These are phyloP conservation scores for Marcusenius ussheri DNA, from an alignment of 2,113 vertebrate genomes.

Conservation along the genomic window DNA sequence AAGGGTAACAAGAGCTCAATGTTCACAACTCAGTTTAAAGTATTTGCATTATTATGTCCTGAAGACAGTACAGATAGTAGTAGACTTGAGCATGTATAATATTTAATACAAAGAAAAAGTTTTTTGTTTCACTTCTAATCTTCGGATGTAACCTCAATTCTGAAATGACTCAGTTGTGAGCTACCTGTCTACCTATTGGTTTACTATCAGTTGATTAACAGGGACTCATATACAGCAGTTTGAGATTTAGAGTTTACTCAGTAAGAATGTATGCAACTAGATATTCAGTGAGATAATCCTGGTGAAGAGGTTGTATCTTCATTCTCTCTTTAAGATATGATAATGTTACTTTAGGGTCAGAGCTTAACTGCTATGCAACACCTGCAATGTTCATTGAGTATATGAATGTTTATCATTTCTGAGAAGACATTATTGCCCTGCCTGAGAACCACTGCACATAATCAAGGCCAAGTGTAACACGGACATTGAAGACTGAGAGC, in stretches of 20 bases:
- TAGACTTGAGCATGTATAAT: background rate
- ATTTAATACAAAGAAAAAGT: background rate
- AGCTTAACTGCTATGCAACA: background rate
- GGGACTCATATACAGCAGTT: background rate
- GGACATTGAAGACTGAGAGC: background rate
- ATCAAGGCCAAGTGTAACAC: background rate
- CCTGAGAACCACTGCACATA: constrained; percentile 16
- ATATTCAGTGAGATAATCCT: background rate
- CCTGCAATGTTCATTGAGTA: background rate
- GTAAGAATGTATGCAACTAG: background rate
- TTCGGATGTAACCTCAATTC: background rate
- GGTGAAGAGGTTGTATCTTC: background rate
- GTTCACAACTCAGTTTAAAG: background rate
- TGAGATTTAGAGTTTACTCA: background rate
- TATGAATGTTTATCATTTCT: background rate
- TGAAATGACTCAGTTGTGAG: background rate
- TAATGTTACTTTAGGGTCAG: background rate
- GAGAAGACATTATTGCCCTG: background rate
- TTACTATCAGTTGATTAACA: background rate
- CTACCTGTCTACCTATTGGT: background rate
- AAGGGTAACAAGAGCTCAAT: background rate
- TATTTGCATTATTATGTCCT: background rate
- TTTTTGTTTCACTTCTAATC: background rate
- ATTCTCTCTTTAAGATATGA: background rate
- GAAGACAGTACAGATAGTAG: background rate